Conservation (phyloP, 2,888 invertebrate species). For the Lutraria lutraria region DNA sequence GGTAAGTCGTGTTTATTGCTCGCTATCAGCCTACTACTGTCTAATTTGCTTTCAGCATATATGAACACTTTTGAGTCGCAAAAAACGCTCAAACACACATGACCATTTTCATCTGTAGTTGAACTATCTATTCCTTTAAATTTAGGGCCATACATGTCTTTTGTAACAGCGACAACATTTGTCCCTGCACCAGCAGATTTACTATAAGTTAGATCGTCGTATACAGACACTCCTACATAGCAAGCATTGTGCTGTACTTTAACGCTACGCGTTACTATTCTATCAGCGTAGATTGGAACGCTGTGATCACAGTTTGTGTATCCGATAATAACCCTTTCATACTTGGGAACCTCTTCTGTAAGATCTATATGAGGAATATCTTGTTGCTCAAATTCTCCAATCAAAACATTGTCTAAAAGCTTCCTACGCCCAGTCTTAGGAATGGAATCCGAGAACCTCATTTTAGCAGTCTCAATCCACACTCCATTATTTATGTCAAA, state of each 20-base stretch:
- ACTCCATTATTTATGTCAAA: slow-evolving; percentile 60
- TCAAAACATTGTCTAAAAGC: slow-evolving; percentile 21
- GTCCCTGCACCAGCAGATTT: slow-evolving; percentile 16
- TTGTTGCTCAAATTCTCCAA: slow-evolving; percentile 27
- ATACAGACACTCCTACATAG: slow-evolving; percentile 55
- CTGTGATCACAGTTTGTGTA: slow-evolving; percentile 59
- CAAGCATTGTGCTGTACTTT: slow-evolving; percentile 41
- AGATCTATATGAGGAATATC: slow-evolving; percentile 27
- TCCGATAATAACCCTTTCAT: slow-evolving; percentile 13
- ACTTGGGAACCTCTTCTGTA: background rate
- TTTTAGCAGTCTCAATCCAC: slow-evolving; percentile 55
- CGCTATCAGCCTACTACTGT: background rate
- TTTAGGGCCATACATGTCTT: slow-evolving; percentile 41
- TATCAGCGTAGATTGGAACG: slow-evolving; percentile 47
- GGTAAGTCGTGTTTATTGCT: slow-evolving; percentile 14
- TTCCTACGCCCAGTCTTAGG: slow-evolving; percentile 24
- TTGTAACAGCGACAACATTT: slow-evolving; percentile 28
- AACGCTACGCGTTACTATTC: background rate
- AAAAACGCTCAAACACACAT: slow-evolving; percentile 51
- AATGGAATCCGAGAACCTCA: slow-evolving; percentile 26
- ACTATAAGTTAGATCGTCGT: slow-evolving; percentile 33
- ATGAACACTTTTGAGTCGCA: slow-evolving; percentile 51
- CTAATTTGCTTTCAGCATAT: slow-evolving; percentile 24
- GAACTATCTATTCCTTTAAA: slow-evolving; percentile 44
- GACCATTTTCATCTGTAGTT: slow-evolving; percentile 30